Percentiles rank a stretch among this genome's conserved stretches.
Evolutionary conservation across 2,797 vertebrate genomes (phyloP).

Genomic region (Nasua narica): DNA sequence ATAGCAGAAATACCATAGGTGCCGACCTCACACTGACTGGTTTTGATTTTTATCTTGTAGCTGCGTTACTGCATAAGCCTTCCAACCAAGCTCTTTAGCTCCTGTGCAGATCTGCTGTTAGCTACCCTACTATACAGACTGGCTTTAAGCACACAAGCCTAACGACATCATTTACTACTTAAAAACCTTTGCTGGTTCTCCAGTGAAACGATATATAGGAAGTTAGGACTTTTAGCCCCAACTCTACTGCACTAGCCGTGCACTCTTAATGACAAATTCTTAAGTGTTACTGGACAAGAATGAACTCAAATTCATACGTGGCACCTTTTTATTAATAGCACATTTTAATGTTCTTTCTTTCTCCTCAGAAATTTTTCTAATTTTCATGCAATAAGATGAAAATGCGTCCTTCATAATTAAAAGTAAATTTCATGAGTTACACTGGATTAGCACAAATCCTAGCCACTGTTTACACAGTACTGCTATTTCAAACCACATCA

Average conservation of each 20-base stretch:
- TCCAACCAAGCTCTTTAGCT: not conserved
- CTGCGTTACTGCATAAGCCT: not conserved
- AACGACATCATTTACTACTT: not conserved
- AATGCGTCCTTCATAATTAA: conserved; percentile 70
- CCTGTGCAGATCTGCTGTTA: not conserved
- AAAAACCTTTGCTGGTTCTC: not conserved
- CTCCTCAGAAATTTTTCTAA: not conserved
- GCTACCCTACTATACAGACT: not conserved
- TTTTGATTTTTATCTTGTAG: not conserved
- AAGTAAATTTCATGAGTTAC: conserved; percentile 73
- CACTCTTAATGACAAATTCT: not conserved
- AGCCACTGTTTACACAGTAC: conserved; percentile 57
- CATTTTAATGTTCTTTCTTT: not conserved
- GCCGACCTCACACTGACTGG: not conserved
- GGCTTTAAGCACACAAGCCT: not conserved
- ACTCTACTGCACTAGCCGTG: not conserved
- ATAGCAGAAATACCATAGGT: not conserved
- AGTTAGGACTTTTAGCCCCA: not conserved
- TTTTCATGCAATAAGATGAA: conserved; percentile 59
- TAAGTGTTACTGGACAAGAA: not conserved
- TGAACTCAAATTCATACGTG: not conserved
- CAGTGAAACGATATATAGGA: not conserved
- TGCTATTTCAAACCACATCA: conserved; percentile 57
- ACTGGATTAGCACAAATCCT: conserved; percentile 69
- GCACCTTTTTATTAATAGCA: not conserved